Conservation (phyloP, 30 jellyfish, hydroid and myxozoan species). For the Hydra vulgaris region DNA sequence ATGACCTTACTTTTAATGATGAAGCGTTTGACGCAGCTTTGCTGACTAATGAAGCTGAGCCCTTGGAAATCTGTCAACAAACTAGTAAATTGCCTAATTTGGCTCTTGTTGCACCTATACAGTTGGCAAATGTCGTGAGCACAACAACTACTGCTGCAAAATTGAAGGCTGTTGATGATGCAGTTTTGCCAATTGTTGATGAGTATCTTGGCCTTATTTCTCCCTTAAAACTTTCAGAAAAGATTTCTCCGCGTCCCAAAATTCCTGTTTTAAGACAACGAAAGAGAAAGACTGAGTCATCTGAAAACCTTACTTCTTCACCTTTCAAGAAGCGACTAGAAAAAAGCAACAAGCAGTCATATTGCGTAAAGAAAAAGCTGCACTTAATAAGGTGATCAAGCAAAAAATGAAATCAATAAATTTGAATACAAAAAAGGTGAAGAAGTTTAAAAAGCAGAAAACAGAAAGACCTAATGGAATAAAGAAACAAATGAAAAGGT, state of each 20-base stretch:
- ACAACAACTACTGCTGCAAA: not conserved
- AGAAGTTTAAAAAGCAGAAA: not conserved
- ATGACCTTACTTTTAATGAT: not conserved
- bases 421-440: not conserved
- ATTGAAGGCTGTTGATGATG: not conserved
- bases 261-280: not conserved
- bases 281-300: not conserved
- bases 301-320: not conserved
- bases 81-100: not conserved
- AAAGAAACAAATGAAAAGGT: not conserved
- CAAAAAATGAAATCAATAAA: not conserved
- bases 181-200: not conserved
- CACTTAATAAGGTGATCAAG: not conserved
- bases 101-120: not conserved
- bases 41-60: not conserved
- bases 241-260: not conserved
- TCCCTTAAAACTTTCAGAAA: not conserved
- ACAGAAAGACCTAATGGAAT: not conserved
- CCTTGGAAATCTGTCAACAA: not conserved
- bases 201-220: not conserved
- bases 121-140: not conserved
- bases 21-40: not conserved
- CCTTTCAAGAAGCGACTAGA: not conserved
- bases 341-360: not conserved
- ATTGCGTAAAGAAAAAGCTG: not conserved